Evolutionary conservation across 2,888 invertebrate genomes (phyloP).

Genomic region (Antitype chi): DNA sequence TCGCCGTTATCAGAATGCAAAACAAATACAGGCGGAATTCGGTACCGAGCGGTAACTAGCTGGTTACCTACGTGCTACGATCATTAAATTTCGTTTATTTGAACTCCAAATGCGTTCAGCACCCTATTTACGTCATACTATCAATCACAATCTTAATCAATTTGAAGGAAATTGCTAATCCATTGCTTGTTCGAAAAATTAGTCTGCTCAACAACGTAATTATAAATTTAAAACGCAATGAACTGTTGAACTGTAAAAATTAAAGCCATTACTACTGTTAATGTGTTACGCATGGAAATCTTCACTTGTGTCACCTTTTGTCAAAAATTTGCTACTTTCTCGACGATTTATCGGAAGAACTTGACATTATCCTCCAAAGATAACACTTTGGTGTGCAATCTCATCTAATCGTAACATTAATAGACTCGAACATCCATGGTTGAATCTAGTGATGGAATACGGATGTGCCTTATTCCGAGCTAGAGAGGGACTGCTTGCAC

Average conservation of each 20-base stretch:
- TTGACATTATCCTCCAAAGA: conserved; percentile 1
- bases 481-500: conserved; percentile 8
- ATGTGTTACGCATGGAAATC: not conserved
- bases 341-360: not conserved
- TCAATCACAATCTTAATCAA: no score
- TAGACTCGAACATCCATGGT: not conserved
- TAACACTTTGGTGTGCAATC: not conserved
- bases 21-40: conserved; percentile 31
- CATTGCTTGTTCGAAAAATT: no score
- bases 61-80: not conserved
- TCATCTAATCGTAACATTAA: conserved; percentile 2
- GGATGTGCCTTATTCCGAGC: conserved; percentile 33
- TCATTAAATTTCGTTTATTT: conserved; percentile 10
- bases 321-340: not conserved
- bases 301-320: not conserved
- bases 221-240: no score
- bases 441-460: not conserved
- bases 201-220: no score
- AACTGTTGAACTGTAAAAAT: no score
- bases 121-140: no score
- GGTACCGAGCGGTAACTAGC: not conserved
- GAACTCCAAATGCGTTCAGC: not conserved
- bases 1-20: conserved; percentile 18
- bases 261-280: no score
- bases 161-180: no score